phyloP scores from a whole-genome alignment of 1,140 invertebrate genomes.

The Idris sp. region DNA sequence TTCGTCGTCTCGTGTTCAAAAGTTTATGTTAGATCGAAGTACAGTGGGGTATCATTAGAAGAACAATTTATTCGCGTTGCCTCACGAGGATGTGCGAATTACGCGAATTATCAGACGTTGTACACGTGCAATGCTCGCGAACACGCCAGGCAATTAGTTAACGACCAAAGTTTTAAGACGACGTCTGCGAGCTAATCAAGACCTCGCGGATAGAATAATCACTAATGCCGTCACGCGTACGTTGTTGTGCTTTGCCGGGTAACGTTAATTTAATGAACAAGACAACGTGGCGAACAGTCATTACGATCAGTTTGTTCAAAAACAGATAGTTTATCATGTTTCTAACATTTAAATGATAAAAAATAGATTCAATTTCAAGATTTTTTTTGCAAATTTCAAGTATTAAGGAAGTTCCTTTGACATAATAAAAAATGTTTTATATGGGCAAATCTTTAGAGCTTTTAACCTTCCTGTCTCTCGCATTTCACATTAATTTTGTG shows the following conservation, averaged over 20 bases:
- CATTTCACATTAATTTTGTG: no score
- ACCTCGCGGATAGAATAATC: slow-evolving; percentile 69
- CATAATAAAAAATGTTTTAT: no score
- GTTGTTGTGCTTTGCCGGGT: slow-evolving; percentile 21
- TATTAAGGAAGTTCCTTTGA: no score
- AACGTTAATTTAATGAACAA: slow-evolving; percentile 42
- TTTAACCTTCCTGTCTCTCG: no score
- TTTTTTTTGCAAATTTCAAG: no score
- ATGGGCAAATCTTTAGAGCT: no score
- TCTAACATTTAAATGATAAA: no score
- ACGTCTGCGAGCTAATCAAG: slow-evolving; percentile 71
- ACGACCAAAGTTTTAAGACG: slow-evolving; percentile 73
- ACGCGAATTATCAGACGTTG: slow-evolving; percentile 59
- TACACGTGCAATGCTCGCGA: slow-evolving; percentile 66
- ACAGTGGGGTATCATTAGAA: slow-evolving; percentile 32
- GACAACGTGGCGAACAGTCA: slow-evolving; percentile 41
- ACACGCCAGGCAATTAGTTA: slow-evolving; percentile 71
- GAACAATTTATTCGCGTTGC: slow-evolving; percentile 44
- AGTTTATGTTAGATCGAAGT: slow-evolving; percentile 12
- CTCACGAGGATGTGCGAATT: slow-evolving; percentile 52
- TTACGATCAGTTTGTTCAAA: slow-evolving; percentile 42
- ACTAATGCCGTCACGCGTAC: slow-evolving; percentile 59
- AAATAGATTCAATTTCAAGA: no score
- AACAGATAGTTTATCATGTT: slow-evolving; percentile 46
- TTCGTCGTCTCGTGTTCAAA: background rate